These are phyloP conservation scores for Linurgus olivaceus DNA, from an alignment of 2,797 vertebrate species.

Conservation along the genomic window DNA sequence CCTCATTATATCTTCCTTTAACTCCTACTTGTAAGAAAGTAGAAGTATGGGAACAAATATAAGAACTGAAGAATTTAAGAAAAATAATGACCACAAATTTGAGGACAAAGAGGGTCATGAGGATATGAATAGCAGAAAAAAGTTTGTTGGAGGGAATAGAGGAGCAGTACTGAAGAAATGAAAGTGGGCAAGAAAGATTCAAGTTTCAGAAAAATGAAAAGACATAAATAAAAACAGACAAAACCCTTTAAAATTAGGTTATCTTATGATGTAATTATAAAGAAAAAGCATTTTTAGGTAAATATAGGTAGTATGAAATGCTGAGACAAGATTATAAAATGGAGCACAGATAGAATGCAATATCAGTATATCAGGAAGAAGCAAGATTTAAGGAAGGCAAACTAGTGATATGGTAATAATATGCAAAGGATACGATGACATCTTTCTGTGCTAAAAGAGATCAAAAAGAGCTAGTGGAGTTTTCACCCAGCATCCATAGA, in stretches of 20 bases:
- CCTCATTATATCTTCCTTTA: background rate
- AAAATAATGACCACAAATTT: background rate
- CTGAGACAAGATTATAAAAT: background rate
- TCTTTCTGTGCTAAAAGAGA: background rate
- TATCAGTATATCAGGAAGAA: background rate
- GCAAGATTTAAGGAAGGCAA: background rate
- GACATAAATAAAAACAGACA: background rate
- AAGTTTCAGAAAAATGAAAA: background rate
- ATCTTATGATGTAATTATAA: background rate
- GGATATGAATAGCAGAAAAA: background rate
- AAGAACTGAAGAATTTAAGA: background rate
- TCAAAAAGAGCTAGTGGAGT: background rate
- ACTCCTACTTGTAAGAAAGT: background rate
- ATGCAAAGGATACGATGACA: background rate
- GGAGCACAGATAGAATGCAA: background rate
- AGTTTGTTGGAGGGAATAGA: background rate
- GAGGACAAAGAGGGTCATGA: background rate
- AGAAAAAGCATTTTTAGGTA: background rate
- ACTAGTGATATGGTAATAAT: background rate
- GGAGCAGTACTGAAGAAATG: background rate
- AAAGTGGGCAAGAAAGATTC: background rate
- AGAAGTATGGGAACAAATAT: background rate
- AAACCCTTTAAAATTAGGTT: background rate
- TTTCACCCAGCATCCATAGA: background rate
- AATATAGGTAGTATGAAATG: background rate